These are phyloP conservation scores for Parotocinclus haroldoi DNA, from an alignment of 2,797 vertebrate species.

Conservation along the genomic window DNA sequence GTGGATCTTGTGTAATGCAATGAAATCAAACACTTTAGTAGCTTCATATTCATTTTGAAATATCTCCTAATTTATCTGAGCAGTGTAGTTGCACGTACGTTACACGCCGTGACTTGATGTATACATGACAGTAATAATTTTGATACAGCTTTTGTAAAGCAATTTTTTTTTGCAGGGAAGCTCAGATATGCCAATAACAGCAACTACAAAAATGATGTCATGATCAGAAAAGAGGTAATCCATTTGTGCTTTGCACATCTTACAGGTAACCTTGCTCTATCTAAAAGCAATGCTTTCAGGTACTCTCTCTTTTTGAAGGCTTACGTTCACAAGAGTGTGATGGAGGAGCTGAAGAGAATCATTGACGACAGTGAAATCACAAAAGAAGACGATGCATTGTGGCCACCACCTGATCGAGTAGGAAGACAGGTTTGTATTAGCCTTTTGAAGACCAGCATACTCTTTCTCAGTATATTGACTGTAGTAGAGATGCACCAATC, in stretches of 20 bases:
- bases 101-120: no score
- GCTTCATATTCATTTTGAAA: no score
- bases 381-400: conserved; percentile 96
- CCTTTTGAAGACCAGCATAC: neutral
- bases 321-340: conserved; percentile 97
- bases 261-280: neutral
- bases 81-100: no score
- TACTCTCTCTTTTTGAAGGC: conserved; percentile 68
- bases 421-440: conserved; percentile 87
- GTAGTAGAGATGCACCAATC: no score
- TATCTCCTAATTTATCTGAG: no score
- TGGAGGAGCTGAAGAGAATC: conserved; percentile 97
- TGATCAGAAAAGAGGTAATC: conserved; percentile 97
- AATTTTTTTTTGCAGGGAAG: conserved; percentile 74
- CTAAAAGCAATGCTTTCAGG: neutral
- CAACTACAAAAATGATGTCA: conserved; percentile 99
- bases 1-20: no score
- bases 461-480: no score
- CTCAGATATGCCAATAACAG: conserved; percentile 98
- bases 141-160: no score
- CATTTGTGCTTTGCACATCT: neutral
- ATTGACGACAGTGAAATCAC: conserved; percentile 99
- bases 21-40: no score
- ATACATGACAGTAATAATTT: no score
- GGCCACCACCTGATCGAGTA: conserved; percentile 95